Evolutionary conservation across 64 coral and sea anemone genomes (phyloP), one percentile per base, ranked within the genome.

Genomic region (Catalaphyllia jardinei): DNA sequence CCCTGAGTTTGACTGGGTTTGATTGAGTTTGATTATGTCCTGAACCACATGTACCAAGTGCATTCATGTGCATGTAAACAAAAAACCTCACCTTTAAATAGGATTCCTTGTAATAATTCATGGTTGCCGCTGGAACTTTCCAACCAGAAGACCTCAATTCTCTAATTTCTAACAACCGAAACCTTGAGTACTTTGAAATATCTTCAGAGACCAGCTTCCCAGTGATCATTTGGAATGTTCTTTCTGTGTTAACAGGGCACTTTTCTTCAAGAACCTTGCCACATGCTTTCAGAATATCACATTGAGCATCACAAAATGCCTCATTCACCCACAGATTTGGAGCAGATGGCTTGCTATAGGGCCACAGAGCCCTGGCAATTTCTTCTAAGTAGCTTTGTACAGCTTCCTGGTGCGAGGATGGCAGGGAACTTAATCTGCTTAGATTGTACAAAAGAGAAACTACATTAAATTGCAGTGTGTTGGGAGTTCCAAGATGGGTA

Each of bases 311-410:
- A 28, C 81, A 85, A 85, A 85, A 85, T 24, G 62, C 81, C 15
- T 85, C 81, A 85, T 60, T 85, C 0, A 0, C 14, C 81, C 81
- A 85, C n/a, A 85, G 64, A 69, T 85, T 64, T 71, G 81, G 81
- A 24, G 81, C 81, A 49, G 39, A 52, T 17, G 81, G 81, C n/a
- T 22, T 65, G 25, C 81, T 85, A 19, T 85, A 85, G 0, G 81
- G 81, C 81, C 81, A 85, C 33, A 85, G 64, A 51, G 81, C 81
- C 62, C 81, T 67, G 1, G 81, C 81, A 71, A 85, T 85, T 31
- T 85, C 81, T 71, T 85, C 81, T n/a, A 85, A n/a, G 39, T 85
- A 85, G 67, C 81, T 85, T 51, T 85, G 62, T 18, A 85, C 81
- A 50, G 81, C 81, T 3, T 85, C 81, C 10, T 50, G 13, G 15